phyloP scores from a whole-genome alignment of 2,888 invertebrate genomes.

The Hecatera dysodea region DNA sequence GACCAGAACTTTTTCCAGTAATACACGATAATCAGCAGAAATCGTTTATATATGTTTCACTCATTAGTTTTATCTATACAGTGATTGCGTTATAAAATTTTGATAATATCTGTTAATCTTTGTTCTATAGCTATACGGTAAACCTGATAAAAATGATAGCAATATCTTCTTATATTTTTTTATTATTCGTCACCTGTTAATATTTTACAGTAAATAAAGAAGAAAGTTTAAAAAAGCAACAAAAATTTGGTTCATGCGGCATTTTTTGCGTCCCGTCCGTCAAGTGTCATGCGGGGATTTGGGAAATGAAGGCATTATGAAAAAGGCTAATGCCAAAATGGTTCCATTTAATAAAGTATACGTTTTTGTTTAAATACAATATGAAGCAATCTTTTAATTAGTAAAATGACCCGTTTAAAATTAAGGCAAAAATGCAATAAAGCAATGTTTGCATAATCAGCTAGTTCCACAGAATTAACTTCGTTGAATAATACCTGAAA shows the following conservation, averaged over 20 bases:
- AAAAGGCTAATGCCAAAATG: slow-evolving; percentile 24
- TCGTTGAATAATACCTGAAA: slow-evolving; percentile 30
- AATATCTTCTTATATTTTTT: slow-evolving; percentile 6
- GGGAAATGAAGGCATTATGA: slow-evolving; percentile 21
- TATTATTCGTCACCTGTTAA: slow-evolving; percentile 7
- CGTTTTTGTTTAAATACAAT: slow-evolving; percentile 17
- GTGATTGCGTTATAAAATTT: slow-evolving; percentile 42
- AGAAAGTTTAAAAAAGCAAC: neutral
- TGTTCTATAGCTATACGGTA: neutral
- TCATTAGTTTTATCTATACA: slow-evolving; percentile 37
- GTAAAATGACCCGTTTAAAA: slow-evolving; percentile 36
- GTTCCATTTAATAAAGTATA: slow-evolving; percentile 20
- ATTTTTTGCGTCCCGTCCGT: slow-evolving; percentile 56
- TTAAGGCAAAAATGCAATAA: slow-evolving; percentile 32
- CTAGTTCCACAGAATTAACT: slow-evolving; percentile 37
- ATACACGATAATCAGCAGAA: slow-evolving; percentile 24
- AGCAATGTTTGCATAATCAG: slow-evolving; percentile 36
- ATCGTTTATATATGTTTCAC: slow-evolving; percentile 48
- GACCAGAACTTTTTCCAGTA: slow-evolving; percentile 20
- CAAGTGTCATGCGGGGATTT: slow-evolving; percentile 60
- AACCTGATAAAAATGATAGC: slow-evolving; percentile 19
- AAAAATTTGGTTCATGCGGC: slow-evolving; percentile 34
- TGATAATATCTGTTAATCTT: slow-evolving; percentile 36
- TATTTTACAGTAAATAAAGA: slow-evolving; percentile 33
- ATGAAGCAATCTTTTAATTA: slow-evolving; percentile 36